Evolutionary conservation across 2,113 vertebrate species (phyloP).

Genomic region (Panthera tigris): DNA sequence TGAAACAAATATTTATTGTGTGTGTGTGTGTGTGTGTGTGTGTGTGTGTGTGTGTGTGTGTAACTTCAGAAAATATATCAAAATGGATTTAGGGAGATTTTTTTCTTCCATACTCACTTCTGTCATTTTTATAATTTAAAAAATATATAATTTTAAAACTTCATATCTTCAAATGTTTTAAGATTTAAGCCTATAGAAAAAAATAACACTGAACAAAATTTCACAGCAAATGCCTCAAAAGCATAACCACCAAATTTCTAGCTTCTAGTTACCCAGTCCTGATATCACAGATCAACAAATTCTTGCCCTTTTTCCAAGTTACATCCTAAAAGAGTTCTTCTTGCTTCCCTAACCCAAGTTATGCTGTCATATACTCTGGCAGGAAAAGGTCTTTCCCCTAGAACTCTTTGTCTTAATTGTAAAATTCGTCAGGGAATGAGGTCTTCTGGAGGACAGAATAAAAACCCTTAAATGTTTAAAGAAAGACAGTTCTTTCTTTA

Average conservation of each 20-base stretch:
- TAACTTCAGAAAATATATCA: neutral
- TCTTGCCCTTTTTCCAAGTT: conserved; percentile 36
- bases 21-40: neutral
- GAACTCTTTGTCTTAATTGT: neutral
- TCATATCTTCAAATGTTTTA: conserved; percentile 29
- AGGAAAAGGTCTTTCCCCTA: neutral
- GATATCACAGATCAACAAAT: neutral
- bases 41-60: neutral
- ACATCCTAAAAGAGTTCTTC: neutral
- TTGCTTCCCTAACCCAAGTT: neutral
- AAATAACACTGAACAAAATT: neutral
- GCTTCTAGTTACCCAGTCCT: neutral
- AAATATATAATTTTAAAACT: conserved; percentile 5
- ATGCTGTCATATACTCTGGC: neutral
- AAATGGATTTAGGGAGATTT: neutral
- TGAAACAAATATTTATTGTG: conserved; percentile 26
- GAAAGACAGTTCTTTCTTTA: neutral
- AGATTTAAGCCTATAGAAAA: conserved; percentile 18
- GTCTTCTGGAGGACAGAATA: neutral
- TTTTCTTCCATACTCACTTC: neutral
- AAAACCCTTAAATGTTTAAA: neutral
- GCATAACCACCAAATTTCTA: conserved; percentile 8
- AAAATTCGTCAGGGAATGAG: conserved; percentile 16
- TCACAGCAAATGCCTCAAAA: conserved; percentile 9
- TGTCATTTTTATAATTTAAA: conserved; percentile 36